Evolutionary conservation across 2,113 vertebrate genomes (phyloP).

Genomic region (Poeciliopsis occidentalis): DNA sequence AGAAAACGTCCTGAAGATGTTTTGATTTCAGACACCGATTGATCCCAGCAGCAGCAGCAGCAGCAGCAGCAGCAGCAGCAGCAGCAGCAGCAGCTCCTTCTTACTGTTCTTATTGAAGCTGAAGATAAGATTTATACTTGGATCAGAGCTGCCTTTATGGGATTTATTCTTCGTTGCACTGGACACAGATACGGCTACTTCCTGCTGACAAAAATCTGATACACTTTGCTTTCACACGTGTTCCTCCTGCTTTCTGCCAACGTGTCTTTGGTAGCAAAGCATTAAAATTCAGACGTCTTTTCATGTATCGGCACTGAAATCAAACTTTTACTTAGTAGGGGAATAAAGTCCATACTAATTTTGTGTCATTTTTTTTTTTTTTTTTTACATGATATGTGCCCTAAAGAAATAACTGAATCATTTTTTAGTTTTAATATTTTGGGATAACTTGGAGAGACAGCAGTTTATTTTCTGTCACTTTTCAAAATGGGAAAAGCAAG

Average conservation of each 20-base stretch:
- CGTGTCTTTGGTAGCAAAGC: neutral
- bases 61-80: too few relatives aligned
- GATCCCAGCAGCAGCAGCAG: neutral
- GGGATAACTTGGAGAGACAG: too few relatives aligned
- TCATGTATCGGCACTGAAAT: neutral
- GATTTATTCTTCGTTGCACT: neutral
- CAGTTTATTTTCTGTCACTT: too few relatives aligned
- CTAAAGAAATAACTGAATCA: too few relatives aligned
- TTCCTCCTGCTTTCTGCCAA: neutral
- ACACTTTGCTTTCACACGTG: neutral
- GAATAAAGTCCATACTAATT: neutral
- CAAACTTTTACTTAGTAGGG: too few relatives aligned
- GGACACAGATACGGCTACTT: neutral
- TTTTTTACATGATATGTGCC: neutral
- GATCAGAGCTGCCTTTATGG: neutral
- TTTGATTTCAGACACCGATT: neutral
- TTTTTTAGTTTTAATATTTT: too few relatives aligned
- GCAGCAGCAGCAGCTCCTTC: neutral
- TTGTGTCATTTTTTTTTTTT: neutral
- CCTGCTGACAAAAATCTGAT: neutral
- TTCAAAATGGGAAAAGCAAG: too few relatives aligned
- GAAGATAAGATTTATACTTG: neutral
- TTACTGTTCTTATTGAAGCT: neutral
- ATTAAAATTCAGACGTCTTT: conserved; percentile 22
- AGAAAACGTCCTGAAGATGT: neutral